A percentile compares a stretch with the other conserved stretches of the same genome.
Evolutionary conservation across 2,888 invertebrate genomes (phyloP).

Genomic region (Tipula unca): DNA sequence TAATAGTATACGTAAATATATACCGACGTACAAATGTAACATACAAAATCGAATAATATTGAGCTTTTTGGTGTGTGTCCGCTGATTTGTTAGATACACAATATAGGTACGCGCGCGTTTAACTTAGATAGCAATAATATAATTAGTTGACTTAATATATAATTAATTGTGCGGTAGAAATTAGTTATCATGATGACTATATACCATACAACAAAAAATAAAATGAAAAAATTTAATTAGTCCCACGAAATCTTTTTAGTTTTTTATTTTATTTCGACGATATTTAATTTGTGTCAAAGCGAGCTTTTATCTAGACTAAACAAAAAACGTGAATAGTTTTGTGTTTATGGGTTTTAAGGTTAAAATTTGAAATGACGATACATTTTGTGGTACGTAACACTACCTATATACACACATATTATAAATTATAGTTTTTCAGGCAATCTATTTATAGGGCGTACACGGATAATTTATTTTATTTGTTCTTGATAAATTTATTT

Average conservation of each 20-base stretch:
- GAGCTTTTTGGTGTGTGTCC: not conserved
- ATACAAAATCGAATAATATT: not conserved
- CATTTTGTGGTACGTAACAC: too few species aligned
- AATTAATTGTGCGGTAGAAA: not conserved
- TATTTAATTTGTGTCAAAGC: not conserved
- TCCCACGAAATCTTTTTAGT: not conserved
- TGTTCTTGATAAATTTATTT: not conserved
- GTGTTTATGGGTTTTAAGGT: not conserved
- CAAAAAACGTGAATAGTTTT: not conserved
- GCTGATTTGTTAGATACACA: not conserved
- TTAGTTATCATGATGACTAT: not conserved
- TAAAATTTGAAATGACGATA: not conserved
- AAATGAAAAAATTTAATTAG: not conserved
- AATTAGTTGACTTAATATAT: not conserved
- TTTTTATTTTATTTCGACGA: not conserved
- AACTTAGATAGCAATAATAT: not conserved
- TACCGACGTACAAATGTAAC: not conserved
- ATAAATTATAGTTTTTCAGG: not conserved
- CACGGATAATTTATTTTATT: not conserved
- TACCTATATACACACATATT: too few species aligned
- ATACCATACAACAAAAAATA: not conserved
- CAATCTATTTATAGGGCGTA: not conserved
- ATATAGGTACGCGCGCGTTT: not conserved
- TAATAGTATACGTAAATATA: not conserved
- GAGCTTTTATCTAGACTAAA: not conserved